Percentiles rank a stretch among this genome's conserved stretches.
phyloP scores from a whole-genome alignment of 2,797 vertebrate genomes.

The Cyprinodon diabolis region DNA sequence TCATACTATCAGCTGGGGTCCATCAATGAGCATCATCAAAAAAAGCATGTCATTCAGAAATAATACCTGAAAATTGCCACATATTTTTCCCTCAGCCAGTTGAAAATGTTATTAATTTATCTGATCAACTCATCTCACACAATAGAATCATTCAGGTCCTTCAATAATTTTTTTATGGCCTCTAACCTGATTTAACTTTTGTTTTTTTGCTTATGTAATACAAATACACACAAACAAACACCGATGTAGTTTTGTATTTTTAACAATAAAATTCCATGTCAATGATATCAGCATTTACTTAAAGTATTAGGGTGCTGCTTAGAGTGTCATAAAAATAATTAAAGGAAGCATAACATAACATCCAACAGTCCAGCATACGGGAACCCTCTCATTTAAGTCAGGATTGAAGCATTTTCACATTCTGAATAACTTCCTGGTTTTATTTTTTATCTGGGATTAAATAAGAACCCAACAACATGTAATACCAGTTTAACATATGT shows the following conservation, averaged over 20 bases:
- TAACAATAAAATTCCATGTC: neutral
- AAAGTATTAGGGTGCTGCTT: too few relatives aligned
- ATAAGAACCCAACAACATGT: neutral
- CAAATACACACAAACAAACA: neutral
- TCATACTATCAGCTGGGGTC: slow-evolving; percentile 1
- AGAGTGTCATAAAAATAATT: too few relatives aligned
- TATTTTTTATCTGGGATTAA: neutral
- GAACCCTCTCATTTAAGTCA: neutral
- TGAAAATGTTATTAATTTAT: too few relatives aligned
- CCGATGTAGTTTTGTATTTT: neutral
- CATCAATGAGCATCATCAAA: neutral
- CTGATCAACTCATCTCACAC: neutral
- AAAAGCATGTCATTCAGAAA: neutral
- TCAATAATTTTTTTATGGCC: neutral
- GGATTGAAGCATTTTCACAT: neutral
- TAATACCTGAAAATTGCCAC: neutral
- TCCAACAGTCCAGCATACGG: neutral
- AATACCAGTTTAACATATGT: neutral
- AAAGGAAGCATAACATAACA: neutral
- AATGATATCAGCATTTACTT: too few relatives aligned
- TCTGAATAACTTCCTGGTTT: neutral
- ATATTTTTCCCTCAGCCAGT: neutral
- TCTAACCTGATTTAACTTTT: neutral
- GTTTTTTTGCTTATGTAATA: neutral
- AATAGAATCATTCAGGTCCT: neutral